Percentiles rank a stretch among this genome's conserved stretches.
These are phyloP conservation scores for Cladopsammia gracilis DNA, from an alignment of 64 coral and sea anemone genomes.

Conservation along the genomic window DNA sequence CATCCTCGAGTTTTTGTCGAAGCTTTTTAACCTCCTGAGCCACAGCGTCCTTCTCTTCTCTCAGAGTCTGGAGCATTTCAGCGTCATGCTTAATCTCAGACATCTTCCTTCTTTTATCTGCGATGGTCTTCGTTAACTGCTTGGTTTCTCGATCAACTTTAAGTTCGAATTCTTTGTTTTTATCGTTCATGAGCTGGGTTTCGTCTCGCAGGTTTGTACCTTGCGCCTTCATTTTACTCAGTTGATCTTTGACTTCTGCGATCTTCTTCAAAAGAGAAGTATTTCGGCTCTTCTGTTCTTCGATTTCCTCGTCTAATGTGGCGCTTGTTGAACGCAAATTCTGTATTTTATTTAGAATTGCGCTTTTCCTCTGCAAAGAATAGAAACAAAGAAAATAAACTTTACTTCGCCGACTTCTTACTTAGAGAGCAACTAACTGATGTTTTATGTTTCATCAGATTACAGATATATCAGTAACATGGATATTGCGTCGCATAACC, in stretches of 20 bases:
- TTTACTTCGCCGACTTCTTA: too few species aligned
- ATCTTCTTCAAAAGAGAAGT: not conserved
- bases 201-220: not conserved
- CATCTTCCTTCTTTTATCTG: not conserved
- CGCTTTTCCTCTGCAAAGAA: not conserved
- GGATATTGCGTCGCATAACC: too few species aligned
- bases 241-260: not conserved
- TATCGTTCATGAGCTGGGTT: not conserved
- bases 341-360: conserved; percentile 26
- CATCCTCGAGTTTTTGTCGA: not conserved
- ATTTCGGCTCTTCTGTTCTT: conserved; percentile 19
- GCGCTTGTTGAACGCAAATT: not conserved
- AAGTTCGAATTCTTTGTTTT: not conserved
- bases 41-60: not conserved
- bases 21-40: not conserved
- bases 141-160: not conserved
- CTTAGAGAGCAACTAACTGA: too few species aligned
- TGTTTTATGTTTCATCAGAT: too few species aligned
- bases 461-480: too few species aligned
- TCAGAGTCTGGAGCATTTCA: not conserved
- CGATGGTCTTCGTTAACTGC: not conserved
- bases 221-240: not conserved
- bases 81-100: conserved; percentile 1
- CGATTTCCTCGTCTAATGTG: conserved; percentile 21
- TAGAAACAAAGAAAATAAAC: not conserved